These are phyloP conservation scores for Drosophila subquinaria DNA, from an alignment of 2,888 invertebrate species.

Conservation along the genomic window DNA sequence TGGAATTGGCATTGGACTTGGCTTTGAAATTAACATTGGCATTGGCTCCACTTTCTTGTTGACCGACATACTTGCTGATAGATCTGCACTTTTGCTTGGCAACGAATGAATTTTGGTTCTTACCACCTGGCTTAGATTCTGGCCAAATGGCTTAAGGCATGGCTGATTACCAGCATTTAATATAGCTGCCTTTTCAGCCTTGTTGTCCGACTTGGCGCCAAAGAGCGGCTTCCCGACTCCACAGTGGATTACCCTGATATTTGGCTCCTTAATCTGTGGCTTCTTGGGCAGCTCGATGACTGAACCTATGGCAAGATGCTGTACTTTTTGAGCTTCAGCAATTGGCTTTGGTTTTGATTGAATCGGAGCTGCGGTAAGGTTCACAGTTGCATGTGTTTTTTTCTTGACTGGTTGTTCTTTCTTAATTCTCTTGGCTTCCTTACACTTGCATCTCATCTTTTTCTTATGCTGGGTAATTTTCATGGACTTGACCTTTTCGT, in stretches of 20 bases:
- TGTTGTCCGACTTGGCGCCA: not conserved
- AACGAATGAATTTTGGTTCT: not conserved
- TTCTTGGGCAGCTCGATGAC: not conserved
- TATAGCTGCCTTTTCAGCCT: not conserved
- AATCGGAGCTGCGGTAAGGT: not conserved
- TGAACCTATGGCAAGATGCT: not conserved
- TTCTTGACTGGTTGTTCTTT: not conserved
- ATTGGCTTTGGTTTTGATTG: not conserved
- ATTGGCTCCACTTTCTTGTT: not conserved
- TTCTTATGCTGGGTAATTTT: not conserved
- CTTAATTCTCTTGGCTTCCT: not conserved
- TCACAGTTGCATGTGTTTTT: not conserved
- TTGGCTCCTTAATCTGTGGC: not conserved
- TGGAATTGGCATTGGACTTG: too few species aligned
- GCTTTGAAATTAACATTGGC: too few species aligned
- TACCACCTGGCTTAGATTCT: not conserved
- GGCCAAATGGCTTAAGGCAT: not conserved
- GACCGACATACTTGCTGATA: not conserved
- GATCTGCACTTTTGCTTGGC: not conserved
- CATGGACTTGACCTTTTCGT: not conserved
- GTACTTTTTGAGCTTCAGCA: not conserved
- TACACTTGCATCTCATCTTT: not conserved
- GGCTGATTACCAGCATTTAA: not conserved
- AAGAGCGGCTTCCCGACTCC: not conserved
- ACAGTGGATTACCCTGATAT: not conserved